Conservation (phyloP, 2,888 invertebrate genomes). For the Atethmia centrago region DNA sequence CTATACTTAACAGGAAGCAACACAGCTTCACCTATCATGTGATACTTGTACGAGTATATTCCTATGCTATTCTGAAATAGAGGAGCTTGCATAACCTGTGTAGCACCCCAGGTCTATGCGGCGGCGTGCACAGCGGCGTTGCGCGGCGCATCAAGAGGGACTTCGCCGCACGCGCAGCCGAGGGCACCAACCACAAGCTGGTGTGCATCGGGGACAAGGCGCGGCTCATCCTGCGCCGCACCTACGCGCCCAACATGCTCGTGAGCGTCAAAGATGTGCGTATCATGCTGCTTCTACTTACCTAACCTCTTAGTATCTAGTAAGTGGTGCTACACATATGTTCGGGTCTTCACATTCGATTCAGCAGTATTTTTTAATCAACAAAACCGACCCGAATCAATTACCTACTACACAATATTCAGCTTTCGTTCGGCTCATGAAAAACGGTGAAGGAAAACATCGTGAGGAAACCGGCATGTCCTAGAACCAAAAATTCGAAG, state of each 20-base stretch:
- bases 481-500: too few relatives aligned
- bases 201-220: constrained; percentile 94
- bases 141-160: constrained; percentile 90
- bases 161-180: constrained; percentile 76
- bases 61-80: not conserved
- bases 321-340: not conserved
- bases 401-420: not conserved
- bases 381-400: not conserved
- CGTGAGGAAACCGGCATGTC: too few relatives aligned
- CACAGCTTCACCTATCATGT: not conserved
- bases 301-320: not conserved
- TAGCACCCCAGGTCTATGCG: constrained; percentile 92
- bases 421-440: not conserved
- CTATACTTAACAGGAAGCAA: not conserved
- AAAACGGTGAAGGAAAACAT: too few relatives aligned
- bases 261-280: constrained; percentile 91
- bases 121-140: constrained; percentile 93
- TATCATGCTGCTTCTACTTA: not conserved
- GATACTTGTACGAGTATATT: not conserved
- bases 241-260: constrained; percentile 88
- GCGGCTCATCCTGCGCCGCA: constrained; percentile 89
- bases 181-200: constrained; percentile 86
- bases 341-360: not conserved
- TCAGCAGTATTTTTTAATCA: not conserved
- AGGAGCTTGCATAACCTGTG: not conserved